Evolutionary conservation across 2,797 vertebrate genomes (phyloP), one percentile per base, ranked within the genome.

Genomic region (Arnoldichthys spilopterus): DNA sequence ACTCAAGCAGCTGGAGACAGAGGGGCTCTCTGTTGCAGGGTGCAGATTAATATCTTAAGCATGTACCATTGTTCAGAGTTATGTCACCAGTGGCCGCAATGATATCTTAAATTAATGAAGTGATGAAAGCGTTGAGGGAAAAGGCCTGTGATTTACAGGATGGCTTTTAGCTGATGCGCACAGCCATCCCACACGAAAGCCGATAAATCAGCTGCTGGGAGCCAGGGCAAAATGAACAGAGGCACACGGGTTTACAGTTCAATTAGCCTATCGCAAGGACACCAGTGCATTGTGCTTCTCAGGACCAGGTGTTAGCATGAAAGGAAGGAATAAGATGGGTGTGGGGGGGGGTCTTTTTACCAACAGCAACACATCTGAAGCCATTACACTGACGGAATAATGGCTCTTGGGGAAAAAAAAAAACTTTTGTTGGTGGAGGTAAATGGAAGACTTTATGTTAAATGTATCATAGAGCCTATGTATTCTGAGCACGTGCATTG

Each of bases 31-130:
- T 87, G 82, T 84, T 79, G 78, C 74, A 56, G 43, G 43, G 59
- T 66, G 75, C 82, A 82, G 85, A 86, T 86, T 83, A 86, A 86
- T 86, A 86, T 85, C 83, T 95, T 95, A 94, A 94, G 92, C 91
- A 90, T 95, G 94, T 95, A 94, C 94, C 94, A 94, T 94, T 95
- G 94, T 95, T 95, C 94, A 95, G 94, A 95, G 94, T 95, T 94
- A 95, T 95, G 95, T 95, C 94, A 95, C 93, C 93, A 93, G 93
- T 91, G 90, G 94, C 93, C 93, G 94, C 95, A 95, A 95, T 95
- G 95, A 95, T 95, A 94, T 95, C 94, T 95, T 95, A 95, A 95
- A 96, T 96, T 95, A 96, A 96, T 95, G 94, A 95, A 95, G 95
- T 95, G 95, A 95, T 95, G 93, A 94, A 94, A 92, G 92, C 89